Base-by-base conservation (phyloP, 2,888 invertebrate genomes). In the Galerucella nymphaeae region DNA sequence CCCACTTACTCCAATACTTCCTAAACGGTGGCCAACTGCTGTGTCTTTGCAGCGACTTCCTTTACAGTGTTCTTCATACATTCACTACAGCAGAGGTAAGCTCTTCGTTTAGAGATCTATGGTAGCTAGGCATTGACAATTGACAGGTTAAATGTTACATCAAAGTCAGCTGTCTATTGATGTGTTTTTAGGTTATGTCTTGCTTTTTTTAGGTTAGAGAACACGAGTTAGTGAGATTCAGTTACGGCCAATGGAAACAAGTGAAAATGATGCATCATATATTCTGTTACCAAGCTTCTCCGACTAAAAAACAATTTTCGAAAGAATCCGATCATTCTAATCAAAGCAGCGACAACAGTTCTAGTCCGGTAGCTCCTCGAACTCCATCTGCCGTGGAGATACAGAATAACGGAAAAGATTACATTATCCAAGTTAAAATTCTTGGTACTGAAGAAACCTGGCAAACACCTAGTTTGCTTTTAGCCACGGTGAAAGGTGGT, bases 221-320 rank as follows among this genome's bases (percentile, higher is more conserved):
- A 86, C 93, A 93, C 83, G 95, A 95, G 85, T 87, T 95, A 65
- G 95, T 95, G 2, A 91, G 93, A 79, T 95, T 95, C 84, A 93
- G 93, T 2, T 95, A 94, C 80, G 94, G 93, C 76, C 91, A 92
- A 84, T 95, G 95, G 95, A 92, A 93, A 82, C 91, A 93, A 6
- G 93, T 95, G 0, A 92, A 92, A 83, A 93, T 95, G 92, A 93
- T 95, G 89, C 95, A 95, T 85, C 94, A 95, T 82, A 93, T 95
- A 76, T 95, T 95, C 85, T 95, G 95, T 83, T 95, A 95, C 83
- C 95, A 95, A 85, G 94, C 94, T 0, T 94, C 94, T 1, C 95
- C 95, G 0, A 92, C 94, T 2, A 93, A 93, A 84, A 93, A 94
- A 80, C 93, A 93, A 82, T 94, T 94, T 82, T 93, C 93, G 0